A percentile compares a stretch with the other conserved stretches of the same genome.
Conservation (phyloP, 1,140 invertebrate genomes). For the Pogonomyrmex californicus region DNA sequence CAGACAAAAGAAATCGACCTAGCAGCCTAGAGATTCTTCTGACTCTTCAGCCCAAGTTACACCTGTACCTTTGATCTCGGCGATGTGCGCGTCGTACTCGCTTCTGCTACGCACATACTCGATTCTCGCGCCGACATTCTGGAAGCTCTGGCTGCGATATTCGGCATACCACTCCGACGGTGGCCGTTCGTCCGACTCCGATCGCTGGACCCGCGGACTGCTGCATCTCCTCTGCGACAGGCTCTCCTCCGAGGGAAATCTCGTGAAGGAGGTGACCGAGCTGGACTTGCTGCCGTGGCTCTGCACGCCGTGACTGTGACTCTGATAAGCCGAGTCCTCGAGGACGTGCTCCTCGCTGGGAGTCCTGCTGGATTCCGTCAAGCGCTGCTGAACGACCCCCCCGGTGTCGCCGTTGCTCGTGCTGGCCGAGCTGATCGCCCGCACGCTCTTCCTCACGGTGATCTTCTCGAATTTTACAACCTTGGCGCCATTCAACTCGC, state of each 20-base stretch:
- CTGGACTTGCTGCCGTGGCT: conserved; percentile 86
- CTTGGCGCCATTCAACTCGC: conserved; percentile 88
- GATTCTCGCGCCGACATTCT: conserved; percentile 88
- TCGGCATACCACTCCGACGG: conserved; percentile 89
- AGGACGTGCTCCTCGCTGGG: conserved; percentile 87
- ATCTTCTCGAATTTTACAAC: conserved; percentile 91
- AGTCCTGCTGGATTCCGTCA: conserved; percentile 84
- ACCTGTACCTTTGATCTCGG: conserved; percentile 92
- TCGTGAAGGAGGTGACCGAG: conserved; percentile 86
- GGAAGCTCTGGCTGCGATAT: conserved; percentile 88
- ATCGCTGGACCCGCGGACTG: conserved; percentile 71
- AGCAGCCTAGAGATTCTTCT: background rate
- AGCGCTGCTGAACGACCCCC: background rate
- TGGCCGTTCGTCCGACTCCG: conserved; percentile 78
- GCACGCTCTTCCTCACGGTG: conserved; percentile 88
- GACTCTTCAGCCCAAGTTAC: background rate
- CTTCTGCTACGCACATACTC: conserved; percentile 91
- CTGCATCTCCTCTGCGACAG: conserved; percentile 78
- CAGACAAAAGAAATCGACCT: background rate
- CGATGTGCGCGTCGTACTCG: conserved; percentile 95
- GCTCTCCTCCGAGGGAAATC: conserved; percentile 89
- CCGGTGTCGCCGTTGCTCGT: conserved; percentile 20
- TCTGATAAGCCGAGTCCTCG: conserved; percentile 89
- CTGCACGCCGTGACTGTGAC: conserved; percentile 84
- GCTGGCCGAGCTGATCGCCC: conserved; percentile 80